Conservation (phyloP, 2,113 vertebrate species). For the Macroglossus sobrinus region DNA sequence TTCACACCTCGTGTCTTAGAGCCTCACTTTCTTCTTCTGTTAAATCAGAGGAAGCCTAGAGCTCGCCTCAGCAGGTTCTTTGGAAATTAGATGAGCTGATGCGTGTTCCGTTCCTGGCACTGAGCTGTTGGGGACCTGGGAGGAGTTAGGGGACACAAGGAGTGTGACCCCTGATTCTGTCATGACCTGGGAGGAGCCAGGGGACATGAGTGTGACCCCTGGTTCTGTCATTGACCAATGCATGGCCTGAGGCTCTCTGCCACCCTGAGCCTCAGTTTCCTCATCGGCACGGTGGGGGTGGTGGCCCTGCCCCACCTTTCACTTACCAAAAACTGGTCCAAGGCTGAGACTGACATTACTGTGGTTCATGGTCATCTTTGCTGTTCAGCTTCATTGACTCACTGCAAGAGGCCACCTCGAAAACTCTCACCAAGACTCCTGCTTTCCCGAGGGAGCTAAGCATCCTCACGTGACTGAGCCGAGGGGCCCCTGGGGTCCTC, state of each 20-base stretch:
- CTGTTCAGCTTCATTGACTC: rapidly evolving
- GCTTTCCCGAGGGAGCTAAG: rapidly evolving
- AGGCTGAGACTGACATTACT: not conserved
- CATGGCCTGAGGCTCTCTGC: not conserved
- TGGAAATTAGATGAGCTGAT: not conserved
- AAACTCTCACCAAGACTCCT: not conserved
- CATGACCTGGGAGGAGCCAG: not conserved
- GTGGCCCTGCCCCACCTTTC: not conserved
- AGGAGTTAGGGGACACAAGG: not conserved
- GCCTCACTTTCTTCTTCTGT: not conserved
- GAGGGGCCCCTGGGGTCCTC: not conserved
- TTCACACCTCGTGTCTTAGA: not conserved
- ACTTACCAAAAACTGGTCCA: not conserved
- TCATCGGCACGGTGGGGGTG: not conserved
- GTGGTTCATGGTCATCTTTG: not conserved
- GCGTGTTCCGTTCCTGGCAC: rapidly evolving
- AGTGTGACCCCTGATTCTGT: not conserved
- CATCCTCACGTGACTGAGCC: rapidly evolving
- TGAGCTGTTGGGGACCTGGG: not conserved
- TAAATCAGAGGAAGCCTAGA: not conserved
- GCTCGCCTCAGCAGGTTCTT: not conserved
- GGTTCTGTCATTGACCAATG: not conserved
- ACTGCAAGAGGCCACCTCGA: not conserved
- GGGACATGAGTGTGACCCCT: not conserved
- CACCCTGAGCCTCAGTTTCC: not conserved